These are phyloP conservation scores for Ophion ventricosus DNA, from an alignment of 2,888 invertebrate genomes.

Conservation along the genomic window DNA sequence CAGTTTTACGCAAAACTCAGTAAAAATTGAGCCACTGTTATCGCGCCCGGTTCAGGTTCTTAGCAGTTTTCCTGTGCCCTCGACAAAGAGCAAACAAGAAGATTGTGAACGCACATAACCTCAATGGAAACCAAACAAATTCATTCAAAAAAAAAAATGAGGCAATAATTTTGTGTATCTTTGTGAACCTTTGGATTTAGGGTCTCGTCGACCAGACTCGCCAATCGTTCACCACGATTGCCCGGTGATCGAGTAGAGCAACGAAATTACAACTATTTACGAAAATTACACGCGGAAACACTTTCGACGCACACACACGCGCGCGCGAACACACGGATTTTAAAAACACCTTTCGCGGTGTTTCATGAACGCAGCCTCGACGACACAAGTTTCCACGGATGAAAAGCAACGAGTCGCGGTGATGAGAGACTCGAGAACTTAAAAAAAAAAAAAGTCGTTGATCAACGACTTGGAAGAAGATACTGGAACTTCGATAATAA, in stretches of 20 bases:
- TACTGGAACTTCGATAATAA: conserved; percentile 50
- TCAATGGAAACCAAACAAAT: conserved; percentile 5
- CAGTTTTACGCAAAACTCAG: neutral
- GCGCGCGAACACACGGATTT: too few relatives aligned
- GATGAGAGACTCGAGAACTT: conserved; percentile 7
- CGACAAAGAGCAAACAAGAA: neutral
- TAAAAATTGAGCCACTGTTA: too few relatives aligned
- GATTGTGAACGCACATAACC: conserved; percentile 40
- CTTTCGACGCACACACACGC: neutral
- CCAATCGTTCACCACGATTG: conserved; percentile 12
- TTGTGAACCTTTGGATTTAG: conserved; percentile 56
- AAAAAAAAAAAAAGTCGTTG: conserved; percentile 5
- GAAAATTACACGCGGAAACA: neutral
- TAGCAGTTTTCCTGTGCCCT: neutral
- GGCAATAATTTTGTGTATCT: neutral
- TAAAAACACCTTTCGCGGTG: conserved; percentile 1
- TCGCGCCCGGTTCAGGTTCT: too few relatives aligned
- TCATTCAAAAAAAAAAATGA: conserved; percentile 6
- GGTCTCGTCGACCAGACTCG: conserved; percentile 48
- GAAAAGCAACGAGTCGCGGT: conserved; percentile 13
- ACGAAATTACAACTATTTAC: conserved; percentile 14
- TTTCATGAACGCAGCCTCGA: conserved; percentile 15
- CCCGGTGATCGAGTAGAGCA: conserved; percentile 5
- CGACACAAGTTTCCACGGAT: conserved; percentile 6
- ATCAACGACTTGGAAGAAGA: conserved; percentile 28